phyloP scores from a whole-genome alignment of 2,113 vertebrate species.

The Corvus moneduloides region DNA sequence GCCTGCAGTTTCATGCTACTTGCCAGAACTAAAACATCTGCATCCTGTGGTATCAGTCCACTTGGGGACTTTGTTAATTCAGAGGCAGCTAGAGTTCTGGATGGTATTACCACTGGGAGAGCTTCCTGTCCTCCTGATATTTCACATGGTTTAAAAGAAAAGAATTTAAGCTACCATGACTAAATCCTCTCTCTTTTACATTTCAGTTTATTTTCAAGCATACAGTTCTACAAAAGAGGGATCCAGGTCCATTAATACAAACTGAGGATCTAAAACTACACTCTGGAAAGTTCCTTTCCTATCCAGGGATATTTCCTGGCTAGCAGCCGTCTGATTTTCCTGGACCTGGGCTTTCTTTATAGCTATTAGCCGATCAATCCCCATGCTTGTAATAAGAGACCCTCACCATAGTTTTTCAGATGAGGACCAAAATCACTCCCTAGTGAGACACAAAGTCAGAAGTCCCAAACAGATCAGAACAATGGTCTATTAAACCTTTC shows the following conservation, averaged over 20 bases:
- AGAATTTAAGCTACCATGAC: conserved; percentile 24
- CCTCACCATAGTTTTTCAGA: neutral
- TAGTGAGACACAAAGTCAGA: neutral
- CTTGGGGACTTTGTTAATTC: conserved; percentile 36
- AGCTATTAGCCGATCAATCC: neutral
- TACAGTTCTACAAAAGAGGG: neutral
- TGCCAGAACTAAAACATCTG: conserved; percentile 65
- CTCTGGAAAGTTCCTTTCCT: conserved; percentile 7
- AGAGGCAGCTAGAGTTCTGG: neutral
- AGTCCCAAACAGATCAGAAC: neutral
- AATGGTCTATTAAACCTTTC: neutral
- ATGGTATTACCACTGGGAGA: neutral
- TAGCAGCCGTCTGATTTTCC: neutral
- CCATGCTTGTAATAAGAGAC: neutral
- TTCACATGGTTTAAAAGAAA: neutral
- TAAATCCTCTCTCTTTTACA: neutral
- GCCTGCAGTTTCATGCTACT: conserved; percentile 42
- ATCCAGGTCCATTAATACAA: neutral
- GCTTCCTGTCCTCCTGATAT: conserved; percentile 31
- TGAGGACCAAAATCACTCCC: neutral
- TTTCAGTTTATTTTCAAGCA: neutral
- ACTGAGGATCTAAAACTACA: neutral
- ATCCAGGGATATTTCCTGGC: conserved; percentile 6
- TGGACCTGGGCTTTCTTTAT: neutral
- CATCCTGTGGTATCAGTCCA: conserved; percentile 29